A percentile compares a stretch with the other conserved stretches of the same genome.
These are phyloP conservation scores for Macropis europaea DNA, from an alignment of 2,888 invertebrate genomes.

Conservation along the genomic window DNA sequence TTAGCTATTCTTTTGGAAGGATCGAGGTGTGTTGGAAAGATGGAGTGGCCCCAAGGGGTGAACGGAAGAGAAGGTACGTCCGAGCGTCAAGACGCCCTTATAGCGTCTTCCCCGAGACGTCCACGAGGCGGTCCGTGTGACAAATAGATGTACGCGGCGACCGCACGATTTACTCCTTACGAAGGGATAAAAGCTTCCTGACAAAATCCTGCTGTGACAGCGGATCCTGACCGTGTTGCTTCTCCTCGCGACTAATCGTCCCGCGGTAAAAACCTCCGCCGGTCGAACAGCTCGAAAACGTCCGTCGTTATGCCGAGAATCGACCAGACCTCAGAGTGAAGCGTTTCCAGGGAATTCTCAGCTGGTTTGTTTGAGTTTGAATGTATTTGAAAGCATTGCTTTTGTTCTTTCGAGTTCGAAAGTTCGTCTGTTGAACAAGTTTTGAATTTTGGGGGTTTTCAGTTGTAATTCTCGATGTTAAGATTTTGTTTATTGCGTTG, in stretches of 20 bases:
- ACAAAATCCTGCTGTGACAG: constrained; percentile 70
- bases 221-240: constrained; percentile 61
- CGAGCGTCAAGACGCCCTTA: constrained; percentile 64
- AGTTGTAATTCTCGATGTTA: too few relatives aligned
- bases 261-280: constrained; percentile 6
- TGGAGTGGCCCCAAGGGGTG: constrained; percentile 74
- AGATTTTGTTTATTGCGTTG: too few relatives aligned
- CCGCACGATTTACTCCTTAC: constrained; percentile 66
- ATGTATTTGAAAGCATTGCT: too few relatives aligned
- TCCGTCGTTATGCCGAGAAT: neutral
- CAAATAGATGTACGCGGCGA: constrained; percentile 73
- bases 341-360: neutral
- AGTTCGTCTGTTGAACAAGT: neutral
- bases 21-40: constrained; percentile 69
- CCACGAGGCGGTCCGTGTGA: constrained; percentile 65
- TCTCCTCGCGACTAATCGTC: constrained; percentile 45
- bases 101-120: constrained; percentile 52
- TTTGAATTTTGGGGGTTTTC: too few relatives aligned
- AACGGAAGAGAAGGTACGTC: constrained; percentile 67
- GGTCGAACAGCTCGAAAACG: constrained; percentile 17
- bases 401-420: neutral
- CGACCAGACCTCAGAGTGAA: neutral
- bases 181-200: constrained; percentile 70
- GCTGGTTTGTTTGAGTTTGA: too few relatives aligned
- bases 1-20: constrained; percentile 55